Evolutionary conservation across 2,888 invertebrate genomes (phyloP).

Genomic region (Epiblema foenella): DNA sequence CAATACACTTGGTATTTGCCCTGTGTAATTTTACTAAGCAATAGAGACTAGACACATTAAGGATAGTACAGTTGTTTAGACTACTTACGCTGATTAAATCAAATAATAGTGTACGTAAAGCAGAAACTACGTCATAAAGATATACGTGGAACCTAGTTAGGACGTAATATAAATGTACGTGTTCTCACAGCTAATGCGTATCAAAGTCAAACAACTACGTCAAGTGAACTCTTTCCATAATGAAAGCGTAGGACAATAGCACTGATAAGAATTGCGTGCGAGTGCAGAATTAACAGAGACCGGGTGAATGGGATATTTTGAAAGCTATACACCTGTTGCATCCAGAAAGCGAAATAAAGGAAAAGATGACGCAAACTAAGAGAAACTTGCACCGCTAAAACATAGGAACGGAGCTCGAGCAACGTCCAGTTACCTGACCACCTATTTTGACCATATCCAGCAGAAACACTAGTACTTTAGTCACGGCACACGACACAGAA

Average conservation of each 20-base stretch:
- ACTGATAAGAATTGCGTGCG: slow-evolving; percentile 47
- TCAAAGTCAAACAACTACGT: slow-evolving; percentile 25
- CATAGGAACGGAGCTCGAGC: slow-evolving; percentile 45
- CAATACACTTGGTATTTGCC: slow-evolving; percentile 31
- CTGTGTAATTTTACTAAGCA: slow-evolving; percentile 20
- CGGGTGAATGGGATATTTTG: slow-evolving; percentile 51
- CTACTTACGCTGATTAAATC: slow-evolving; percentile 20
- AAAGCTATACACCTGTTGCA: slow-evolving; percentile 64
- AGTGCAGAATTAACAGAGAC: slow-evolving; percentile 35
- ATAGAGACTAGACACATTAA: slow-evolving; percentile 16
- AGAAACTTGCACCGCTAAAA: slow-evolving; percentile 42
- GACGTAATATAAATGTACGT: slow-evolving; percentile 23
- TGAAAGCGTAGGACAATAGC: slow-evolving; percentile 33
- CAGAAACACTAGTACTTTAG: slow-evolving; percentile 60
- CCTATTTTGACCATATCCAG: slow-evolving; percentile 66
- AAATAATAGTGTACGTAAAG: slow-evolving; percentile 22
- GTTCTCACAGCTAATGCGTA: slow-evolving; percentile 48
- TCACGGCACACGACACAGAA: slow-evolving; percentile 62
- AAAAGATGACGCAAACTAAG: slow-evolving; percentile 38
- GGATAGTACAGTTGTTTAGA: slow-evolving; percentile 12
- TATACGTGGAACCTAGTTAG: neutral
- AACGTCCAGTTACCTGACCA: slow-evolving; percentile 60
- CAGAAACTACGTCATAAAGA: slow-evolving; percentile 11
- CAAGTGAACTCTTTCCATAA: slow-evolving; percentile 29
- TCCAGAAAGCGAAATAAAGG: slow-evolving; percentile 47